phyloP scores from a whole-genome alignment of 2,888 invertebrate genomes.

The Drosophila maculinotata region DNA sequence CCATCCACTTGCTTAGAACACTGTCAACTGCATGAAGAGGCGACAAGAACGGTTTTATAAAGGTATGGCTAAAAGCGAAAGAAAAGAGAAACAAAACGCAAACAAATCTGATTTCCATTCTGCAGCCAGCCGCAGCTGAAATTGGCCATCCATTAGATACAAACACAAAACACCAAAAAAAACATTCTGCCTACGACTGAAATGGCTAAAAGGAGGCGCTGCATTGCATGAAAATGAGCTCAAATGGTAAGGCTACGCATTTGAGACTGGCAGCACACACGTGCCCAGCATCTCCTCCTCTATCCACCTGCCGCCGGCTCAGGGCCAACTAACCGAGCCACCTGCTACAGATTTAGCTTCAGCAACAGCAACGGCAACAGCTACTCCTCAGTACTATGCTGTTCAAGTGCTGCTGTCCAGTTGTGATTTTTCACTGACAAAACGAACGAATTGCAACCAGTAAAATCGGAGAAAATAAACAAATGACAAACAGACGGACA shows the following conservation, averaged over 20 bases:
- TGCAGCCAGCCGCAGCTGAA: constrained; percentile 30
- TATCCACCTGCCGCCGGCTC: constrained; percentile 35
- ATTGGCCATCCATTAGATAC: constrained; percentile 25
- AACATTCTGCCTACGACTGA: constrained; percentile 29
- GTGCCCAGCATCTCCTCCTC: too few species aligned
- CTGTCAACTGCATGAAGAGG: neutral
- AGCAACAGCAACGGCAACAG: neutral
- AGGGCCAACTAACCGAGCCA: constrained; percentile 6
- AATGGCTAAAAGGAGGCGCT: constrained; percentile 38
- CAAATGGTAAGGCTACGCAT: constrained; percentile 24
- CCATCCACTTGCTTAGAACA: constrained; percentile 3
- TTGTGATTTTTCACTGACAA: constrained; percentile 51
- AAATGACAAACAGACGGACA: neutral
- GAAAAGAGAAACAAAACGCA: constrained; percentile 7
- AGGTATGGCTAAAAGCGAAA: neutral
- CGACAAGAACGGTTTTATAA: neutral
- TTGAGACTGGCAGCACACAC: constrained; percentile 13
- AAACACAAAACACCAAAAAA: constrained; percentile 11
- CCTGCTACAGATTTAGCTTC: constrained; percentile 7
- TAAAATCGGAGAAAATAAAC: neutral
- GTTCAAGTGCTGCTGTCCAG: constrained; percentile 40
- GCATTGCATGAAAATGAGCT: constrained; percentile 59
- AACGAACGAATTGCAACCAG: constrained; percentile 3
- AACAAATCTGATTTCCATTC: constrained; percentile 40
- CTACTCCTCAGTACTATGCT: too few species aligned